Base-by-base conservation (phyloP, 2,113 vertebrate species). In the Limanda limanda region DNA sequence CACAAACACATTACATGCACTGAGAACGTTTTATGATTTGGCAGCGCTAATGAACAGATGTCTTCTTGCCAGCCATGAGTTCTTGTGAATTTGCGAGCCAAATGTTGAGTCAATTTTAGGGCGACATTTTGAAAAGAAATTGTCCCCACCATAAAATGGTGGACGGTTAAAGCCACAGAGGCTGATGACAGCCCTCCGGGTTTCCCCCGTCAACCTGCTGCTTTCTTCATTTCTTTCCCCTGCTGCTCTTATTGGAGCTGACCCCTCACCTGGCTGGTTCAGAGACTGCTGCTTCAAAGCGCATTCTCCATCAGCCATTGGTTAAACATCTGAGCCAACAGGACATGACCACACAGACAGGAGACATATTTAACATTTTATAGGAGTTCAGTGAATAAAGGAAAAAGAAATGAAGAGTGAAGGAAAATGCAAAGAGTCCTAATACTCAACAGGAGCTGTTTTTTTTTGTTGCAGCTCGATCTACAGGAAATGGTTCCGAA, bases 111-210 rank as follows among this genome's bases (percentile, higher is more conserved):
- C n/a, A 70, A 72, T 74, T 79, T 71, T 17, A 12, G 70, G 71
- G 35, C 9, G 74, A 73, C 79, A 79, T 86, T 90, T 90, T 81
- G 76, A 85, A 81, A 83, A 80, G 57, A 74, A 83, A 79, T 48
- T 58, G 79, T 85, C 82, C 65, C 51, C 21, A 58, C 23, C 20
- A 11, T 81, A 83, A 88, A 84, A 88, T 74, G 72, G 81, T 73
- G 80, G 82, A 65, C 78, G 42, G 71, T 74, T 74, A 27, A 90
- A 91, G 74, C 79, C 81, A 71, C 83, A 84, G 67, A 76, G 66
- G 66, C 58, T 67, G 74, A 45, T 63, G 86, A 85, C 47, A 67
- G 56, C 60, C 70, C 10, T 57, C 37, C 62, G 57, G 77, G 70
- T 86, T 84, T 51, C 47, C 71, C 68, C 77, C 77, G 17, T 18